Base-by-base conservation (phyloP, 2,797 vertebrate species). In the Lycodopsis pacificus region DNA sequence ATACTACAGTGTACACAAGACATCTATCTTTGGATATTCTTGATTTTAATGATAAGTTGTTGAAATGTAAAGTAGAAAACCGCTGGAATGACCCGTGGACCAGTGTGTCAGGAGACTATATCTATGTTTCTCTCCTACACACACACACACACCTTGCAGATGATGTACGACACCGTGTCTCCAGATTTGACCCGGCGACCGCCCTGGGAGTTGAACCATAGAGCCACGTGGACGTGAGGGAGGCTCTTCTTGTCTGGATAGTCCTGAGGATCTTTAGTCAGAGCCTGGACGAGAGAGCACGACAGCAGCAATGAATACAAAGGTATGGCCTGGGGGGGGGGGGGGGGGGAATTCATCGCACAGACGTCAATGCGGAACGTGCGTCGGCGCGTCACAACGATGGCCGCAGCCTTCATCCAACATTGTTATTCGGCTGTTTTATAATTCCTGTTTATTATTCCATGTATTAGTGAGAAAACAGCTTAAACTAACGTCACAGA, bases 201-300 rank as follows among this genome's bases (percentile, higher is more conserved):
- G 19, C 95, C 96, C 89, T 99, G 98, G 56, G 97, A 97, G 94
- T 99, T 99, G 90, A 99, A 97, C 98, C 98, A 99, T 57, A 99
- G 93, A 66, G 98, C 98, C 85, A 99, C 97, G 7, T 99, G 98
- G 48, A 99, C 98, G 38, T 99, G 98, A 79, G 98, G 98, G 42
- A 99, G 94, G 84, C 79, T 95, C 92, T 98, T 99, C 92, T 98
- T 99, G 88, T 99, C 98, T 30, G 98, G 98, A 87, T 99, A 99
- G 95, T 99, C 97, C 89, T 99, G 98, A 44, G 98, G 98, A 82
- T 99, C 97, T 89, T 99, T 99, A 22, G 98, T 99, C 81, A 99
- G 87, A 17, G 97, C 97, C 98, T 99, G 77, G 17, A 58, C 44
- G 36, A 20, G 6, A 44, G 30, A 9, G 30, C 20, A 34, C 4